Evolutionary conservation across 2,113 vertebrate genomes (phyloP).

Genomic region (Xenopus borealis): DNA sequence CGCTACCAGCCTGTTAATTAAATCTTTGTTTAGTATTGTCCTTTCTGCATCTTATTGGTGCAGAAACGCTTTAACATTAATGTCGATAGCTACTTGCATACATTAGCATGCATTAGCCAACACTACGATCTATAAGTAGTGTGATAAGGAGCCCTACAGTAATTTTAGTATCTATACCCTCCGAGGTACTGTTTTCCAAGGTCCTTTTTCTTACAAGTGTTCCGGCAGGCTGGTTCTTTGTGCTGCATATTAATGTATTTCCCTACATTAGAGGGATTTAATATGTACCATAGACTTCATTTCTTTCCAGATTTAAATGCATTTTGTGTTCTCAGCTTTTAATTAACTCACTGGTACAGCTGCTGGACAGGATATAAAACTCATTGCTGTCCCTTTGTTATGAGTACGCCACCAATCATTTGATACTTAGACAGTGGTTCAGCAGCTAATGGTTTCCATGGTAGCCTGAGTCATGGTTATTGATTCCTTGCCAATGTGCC

Average conservation of each 20-base stretch:
- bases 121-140: constrained; percentile 58
- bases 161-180: constrained; percentile 53
- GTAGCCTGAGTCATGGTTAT: constrained; percentile 86
- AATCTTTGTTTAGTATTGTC: constrained; percentile 67
- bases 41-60: constrained; percentile 51
- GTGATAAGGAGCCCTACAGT: constrained; percentile 57
- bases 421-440: constrained; percentile 87
- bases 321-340: constrained; percentile 91
- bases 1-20: constrained; percentile 65
- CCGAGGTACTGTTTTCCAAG: constrained; percentile 57
- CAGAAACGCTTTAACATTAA: too few species aligned
- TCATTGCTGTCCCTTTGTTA: constrained; percentile 75
- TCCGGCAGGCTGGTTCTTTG: constrained; percentile 57
- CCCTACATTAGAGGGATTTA: constrained; percentile 78
- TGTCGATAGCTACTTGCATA: constrained; percentile 55
- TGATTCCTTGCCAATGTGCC: constrained; percentile 93
- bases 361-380: constrained; percentile 80
- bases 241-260: constrained; percentile 74
- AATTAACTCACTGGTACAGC: constrained; percentile 89
- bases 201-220: constrained; percentile 47
- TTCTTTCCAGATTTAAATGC: constrained; percentile 90
- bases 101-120: constrained; percentile 57
- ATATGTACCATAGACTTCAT: constrained; percentile 90
- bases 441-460: constrained; percentile 85
- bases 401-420: constrained; percentile 86